phyloP scores from a whole-genome alignment of 2,113 vertebrate genomes.

The Tetrao urogallus region DNA sequence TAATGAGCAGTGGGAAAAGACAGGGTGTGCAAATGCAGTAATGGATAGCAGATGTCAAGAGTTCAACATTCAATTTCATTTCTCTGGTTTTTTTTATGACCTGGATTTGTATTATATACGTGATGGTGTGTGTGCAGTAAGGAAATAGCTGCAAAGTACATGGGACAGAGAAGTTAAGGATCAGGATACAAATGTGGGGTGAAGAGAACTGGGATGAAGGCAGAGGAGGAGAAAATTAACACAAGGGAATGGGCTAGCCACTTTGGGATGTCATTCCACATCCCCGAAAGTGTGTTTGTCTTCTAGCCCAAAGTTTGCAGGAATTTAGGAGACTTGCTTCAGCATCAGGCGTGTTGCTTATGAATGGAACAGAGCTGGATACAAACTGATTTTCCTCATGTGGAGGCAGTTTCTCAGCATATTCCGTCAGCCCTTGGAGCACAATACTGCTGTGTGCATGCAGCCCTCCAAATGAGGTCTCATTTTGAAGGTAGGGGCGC shows the following conservation, averaged over 20 bases:
- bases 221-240: not conserved
- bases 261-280: not conserved
- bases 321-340: not conserved
- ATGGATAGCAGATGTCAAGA: conserved; percentile 65
- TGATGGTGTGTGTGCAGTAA: not conserved
- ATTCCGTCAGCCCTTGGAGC: not conserved
- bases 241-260: not conserved
- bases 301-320: not conserved
- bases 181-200: not conserved
- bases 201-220: not conserved
- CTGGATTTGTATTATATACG: conserved; percentile 28
- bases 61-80: conserved; percentile 56
- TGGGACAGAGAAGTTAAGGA: not conserved
- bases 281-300: not conserved
- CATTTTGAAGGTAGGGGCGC: not conserved
- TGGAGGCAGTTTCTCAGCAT: not conserved
- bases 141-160: not conserved
- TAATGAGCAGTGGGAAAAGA: conserved; percentile 55
- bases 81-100: conserved; percentile 52
- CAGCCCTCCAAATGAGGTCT: not conserved
- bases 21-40: conserved; percentile 40
- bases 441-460: not conserved
- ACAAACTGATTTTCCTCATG: rapidly evolving
- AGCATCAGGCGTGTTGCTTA: not conserved
- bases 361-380: not conserved